Percentiles rank a stretch among this genome's conserved stretches.
These are phyloP conservation scores for Gasterosteus nipponicus DNA, from an alignment of 2,113 vertebrate genomes.

Conservation along the genomic window DNA sequence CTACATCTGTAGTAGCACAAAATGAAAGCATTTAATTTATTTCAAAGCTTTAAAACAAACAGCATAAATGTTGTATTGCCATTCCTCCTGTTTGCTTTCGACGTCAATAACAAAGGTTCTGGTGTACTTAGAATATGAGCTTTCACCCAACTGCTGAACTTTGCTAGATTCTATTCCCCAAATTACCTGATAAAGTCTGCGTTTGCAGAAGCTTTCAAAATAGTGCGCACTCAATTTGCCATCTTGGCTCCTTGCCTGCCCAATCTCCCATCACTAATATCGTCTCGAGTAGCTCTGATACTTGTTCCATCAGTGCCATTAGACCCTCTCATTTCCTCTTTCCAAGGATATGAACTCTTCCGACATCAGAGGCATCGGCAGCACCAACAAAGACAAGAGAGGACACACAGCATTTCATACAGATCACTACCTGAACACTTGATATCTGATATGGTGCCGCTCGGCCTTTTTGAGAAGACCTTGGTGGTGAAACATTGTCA, in stretches of 20 bases:
- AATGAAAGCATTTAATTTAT: background rate
- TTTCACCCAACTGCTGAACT: slow-evolving; percentile 1
- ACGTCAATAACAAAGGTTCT: background rate
- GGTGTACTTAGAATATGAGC: background rate
- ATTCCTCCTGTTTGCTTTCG: background rate
- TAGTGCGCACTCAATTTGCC: slow-evolving; percentile 17
- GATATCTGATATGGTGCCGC: slow-evolving; percentile 44
- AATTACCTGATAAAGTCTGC: background rate
- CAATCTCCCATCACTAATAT: slow-evolving; percentile 72
- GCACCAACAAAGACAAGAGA: slow-evolving; percentile 53
- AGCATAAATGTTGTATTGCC: background rate
- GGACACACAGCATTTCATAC: slow-evolving; percentile 42
- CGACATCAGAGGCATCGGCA: slow-evolving; percentile 33
- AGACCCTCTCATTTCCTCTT: slow-evolving; percentile 71
- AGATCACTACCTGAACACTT: slow-evolving; percentile 36
- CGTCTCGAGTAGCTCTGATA: slow-evolving; percentile 46
- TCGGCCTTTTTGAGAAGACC: slow-evolving; percentile 23
- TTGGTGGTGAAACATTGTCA: slow-evolving; percentile 28
- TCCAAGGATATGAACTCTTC: slow-evolving; percentile 71
- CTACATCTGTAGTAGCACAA: background rate
- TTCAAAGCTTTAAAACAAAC: background rate
- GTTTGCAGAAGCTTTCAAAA: slow-evolving; percentile 16
- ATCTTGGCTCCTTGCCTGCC: slow-evolving; percentile 41
- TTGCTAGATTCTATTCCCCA: background rate
- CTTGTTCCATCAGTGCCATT: slow-evolving; percentile 55